Base-by-base conservation (phyloP, 2,113 vertebrate species). In the Siphamia tubifer region DNA sequence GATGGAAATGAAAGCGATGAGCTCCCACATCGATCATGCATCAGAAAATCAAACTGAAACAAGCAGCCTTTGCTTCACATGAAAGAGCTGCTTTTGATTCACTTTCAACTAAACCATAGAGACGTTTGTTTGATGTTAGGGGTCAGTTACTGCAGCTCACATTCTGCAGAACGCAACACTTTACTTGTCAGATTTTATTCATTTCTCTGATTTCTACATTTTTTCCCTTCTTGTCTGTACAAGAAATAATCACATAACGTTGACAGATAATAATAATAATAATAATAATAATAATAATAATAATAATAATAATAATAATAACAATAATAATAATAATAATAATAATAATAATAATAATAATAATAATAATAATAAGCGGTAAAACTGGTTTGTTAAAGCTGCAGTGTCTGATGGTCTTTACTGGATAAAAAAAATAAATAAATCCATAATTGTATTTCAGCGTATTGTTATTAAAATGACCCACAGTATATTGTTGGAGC, bases 91-190 rank as follows among this genome's bases (percentile, higher is more conserved):
- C 38, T 52, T 40, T 47, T 42, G 15, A 8, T 43, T 13, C 49
- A 38, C 69, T 74, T 66, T 74, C 6, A 49, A 58, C 16, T 10
- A 17, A 51, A 31, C 24, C 31, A 6, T 12, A 5, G 2, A 21
- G 36, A 30, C 23, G 51, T 42, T 27, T 54, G 61, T 58, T 62
- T 70, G 34, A 63, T 58, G 60, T 40, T 60, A 17, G 43, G 45
- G 44, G 44, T 69, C 34, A 56, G 16, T 55, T 63, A 58, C 16
- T 53, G 25, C 5, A 24, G 8, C 20, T 49, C 21, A 16, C 44
- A 35, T 2, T 2, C 23, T 45, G 28, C n/a, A n/a, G 25, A 32
- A 31, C 17, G 8, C 8, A 20, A 52, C 12, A 23, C 9, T 12
- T 31, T 23, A 58, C 23, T 8, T 7, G 5, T 40, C 8, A 1